Conservation (phyloP, 2,113 vertebrate genomes). For the Balaeniceps rex region DNA sequence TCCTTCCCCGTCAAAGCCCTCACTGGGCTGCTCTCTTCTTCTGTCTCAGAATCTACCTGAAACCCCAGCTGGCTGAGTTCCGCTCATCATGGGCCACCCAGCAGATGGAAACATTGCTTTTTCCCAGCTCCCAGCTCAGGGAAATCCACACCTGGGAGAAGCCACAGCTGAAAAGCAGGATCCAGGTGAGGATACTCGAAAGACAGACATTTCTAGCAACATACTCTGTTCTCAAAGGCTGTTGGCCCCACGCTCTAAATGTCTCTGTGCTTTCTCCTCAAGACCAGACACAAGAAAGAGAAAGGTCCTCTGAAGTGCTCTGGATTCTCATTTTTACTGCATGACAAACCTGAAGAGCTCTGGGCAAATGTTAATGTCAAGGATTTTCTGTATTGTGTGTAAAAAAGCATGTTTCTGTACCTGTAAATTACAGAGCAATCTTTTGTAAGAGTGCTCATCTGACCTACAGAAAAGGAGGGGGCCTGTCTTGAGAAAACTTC, state of each 20-base stretch:
- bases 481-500: not conserved
- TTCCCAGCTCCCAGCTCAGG: not conserved
- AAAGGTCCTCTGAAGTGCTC: not conserved
- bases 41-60: not conserved
- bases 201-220: not conserved
- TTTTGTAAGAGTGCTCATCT: not conserved
- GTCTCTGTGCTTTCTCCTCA: not conserved
- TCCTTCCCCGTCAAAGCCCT: not conserved
- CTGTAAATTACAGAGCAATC: not conserved
- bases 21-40: not conserved
- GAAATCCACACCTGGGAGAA: not conserved
- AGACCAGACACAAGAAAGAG: not conserved
- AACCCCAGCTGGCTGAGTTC: not conserved
- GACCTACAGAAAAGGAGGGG: not conserved
- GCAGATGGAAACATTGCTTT: not conserved
- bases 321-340: not conserved
- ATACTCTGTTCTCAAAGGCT: not conserved
- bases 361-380: not conserved
- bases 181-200: not conserved
- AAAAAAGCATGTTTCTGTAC: not conserved
- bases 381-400: not conserved
- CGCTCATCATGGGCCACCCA: fast-evolving
- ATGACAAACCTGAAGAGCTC: not conserved
- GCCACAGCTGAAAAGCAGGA: not conserved
- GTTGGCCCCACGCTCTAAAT: not conserved